A percentile compares a stretch with the other conserved stretches of the same genome.
Evolutionary conservation across 35 echinoderm and acorn worm genomes (phyloP).

Genomic region (Ptychodera flava): DNA sequence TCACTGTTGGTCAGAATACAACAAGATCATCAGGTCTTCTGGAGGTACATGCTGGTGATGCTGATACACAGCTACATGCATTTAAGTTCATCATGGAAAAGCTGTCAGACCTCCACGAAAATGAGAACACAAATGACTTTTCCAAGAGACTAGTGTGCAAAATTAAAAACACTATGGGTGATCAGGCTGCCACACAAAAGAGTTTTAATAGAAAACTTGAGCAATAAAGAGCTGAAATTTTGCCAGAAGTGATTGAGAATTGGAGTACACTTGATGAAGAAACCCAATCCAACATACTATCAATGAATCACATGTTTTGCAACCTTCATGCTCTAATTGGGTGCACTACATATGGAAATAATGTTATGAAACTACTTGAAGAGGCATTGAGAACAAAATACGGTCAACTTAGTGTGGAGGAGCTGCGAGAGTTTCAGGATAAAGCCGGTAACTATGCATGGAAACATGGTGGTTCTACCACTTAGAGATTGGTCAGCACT

Average conservation of each 20-base stretch:
- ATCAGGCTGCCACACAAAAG: slow-evolving; percentile 32
- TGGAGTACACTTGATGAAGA: slow-evolving; percentile 12
- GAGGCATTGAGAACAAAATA: not conserved
- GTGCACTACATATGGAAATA: slow-evolving; percentile 26
- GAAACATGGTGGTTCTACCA: slow-evolving; percentile 24
- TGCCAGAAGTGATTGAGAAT: slow-evolving; percentile 8
- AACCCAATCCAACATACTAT: not conserved
- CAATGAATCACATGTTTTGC: slow-evolving; percentile 27
- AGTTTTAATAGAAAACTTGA: slow-evolving; percentile 26
- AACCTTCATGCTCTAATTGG: slow-evolving; percentile 26
- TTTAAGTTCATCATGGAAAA: slow-evolving; percentile 26
- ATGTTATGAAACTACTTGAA: slow-evolving; percentile 12
- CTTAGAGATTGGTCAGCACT: slow-evolving; percentile 12
- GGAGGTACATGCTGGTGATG: slow-evolving; percentile 6
- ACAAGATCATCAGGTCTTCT: not conserved
- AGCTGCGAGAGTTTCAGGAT: slow-evolving; percentile 16
- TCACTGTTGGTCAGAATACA: not conserved
- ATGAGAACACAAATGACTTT: not conserved
- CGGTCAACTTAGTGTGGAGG: slow-evolving; percentile 21
- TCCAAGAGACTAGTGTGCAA: not conserved
- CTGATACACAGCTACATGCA: slow-evolving; percentile 18
- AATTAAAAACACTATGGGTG: slow-evolving; percentile 31
- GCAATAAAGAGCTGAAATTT: not conserved
- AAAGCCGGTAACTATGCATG: slow-evolving; percentile 12
- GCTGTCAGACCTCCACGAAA: not conserved